Conservation (phyloP, 1,140 invertebrate genomes). For the Diabrotica undecimpunctata region DNA sequence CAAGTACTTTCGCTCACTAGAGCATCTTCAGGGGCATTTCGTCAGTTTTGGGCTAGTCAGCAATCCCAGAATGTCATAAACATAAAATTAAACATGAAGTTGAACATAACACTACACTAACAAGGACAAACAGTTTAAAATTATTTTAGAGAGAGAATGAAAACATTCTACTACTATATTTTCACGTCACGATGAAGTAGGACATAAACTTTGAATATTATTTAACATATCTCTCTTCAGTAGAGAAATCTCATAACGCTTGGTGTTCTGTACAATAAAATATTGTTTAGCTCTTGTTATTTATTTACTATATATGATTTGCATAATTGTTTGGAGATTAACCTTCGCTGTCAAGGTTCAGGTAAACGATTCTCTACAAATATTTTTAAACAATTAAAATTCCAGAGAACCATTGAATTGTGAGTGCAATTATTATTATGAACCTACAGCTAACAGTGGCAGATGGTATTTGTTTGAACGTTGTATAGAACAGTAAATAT, state of each 20-base stretch:
- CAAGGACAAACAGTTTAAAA: no score
- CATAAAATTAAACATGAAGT: no score
- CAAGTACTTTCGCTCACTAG: no score
- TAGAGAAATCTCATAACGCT: background rate
- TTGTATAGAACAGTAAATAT: background rate
- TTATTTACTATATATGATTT: background rate
- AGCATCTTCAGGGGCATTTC: no score
- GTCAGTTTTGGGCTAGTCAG: no score
- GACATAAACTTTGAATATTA: background rate
- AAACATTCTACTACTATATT: no score
- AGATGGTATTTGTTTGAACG: background rate
- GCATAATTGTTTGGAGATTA: conserved; percentile 2
- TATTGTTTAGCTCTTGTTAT: background rate
- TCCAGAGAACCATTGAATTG: background rate
- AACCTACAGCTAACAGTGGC: background rate
- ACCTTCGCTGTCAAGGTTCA: background rate
- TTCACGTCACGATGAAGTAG: background rate
- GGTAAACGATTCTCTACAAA: conserved; percentile 2
- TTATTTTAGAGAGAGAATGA: no score
- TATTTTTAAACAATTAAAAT: conserved; percentile 1
- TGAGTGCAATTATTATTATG: background rate
- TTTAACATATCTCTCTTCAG: background rate
- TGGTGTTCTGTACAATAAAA: background rate
- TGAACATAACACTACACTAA: no score
- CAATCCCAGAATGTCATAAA: no score